A percentile compares a stretch with the other conserved stretches of the same genome.
Conservation (phyloP, 1,140 invertebrate species). For the Maniola jurtina region DNA sequence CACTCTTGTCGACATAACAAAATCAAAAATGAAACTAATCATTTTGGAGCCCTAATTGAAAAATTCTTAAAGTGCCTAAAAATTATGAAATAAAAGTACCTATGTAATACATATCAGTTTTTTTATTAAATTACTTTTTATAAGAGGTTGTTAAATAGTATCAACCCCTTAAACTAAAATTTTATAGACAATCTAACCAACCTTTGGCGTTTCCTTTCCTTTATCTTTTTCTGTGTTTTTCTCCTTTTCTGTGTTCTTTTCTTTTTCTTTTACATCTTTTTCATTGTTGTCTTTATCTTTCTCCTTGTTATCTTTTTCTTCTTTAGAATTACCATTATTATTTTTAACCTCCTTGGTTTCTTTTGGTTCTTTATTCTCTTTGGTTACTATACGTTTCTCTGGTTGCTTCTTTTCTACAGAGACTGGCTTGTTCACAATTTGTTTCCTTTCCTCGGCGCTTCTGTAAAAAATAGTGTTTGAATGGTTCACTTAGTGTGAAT, state of each 20-base stretch:
- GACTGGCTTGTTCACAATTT: slow-evolving; percentile 36
- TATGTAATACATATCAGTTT: no score
- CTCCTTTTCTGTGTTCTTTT: slow-evolving; percentile 17
- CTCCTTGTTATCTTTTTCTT: slow-evolving; percentile 38
- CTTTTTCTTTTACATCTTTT: slow-evolving; percentile 32
- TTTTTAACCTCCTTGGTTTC: slow-evolving; percentile 46
- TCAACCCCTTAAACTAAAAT: slow-evolving; percentile 2
- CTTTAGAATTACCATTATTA: slow-evolving; percentile 40
- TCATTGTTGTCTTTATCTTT: neutral
- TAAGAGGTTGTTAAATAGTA: no score
- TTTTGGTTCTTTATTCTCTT: slow-evolving; percentile 69
- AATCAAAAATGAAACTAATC: no score
- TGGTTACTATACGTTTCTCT: slow-evolving; percentile 52
- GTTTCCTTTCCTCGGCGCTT: slow-evolving; percentile 49
- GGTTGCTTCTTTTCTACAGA: slow-evolving; percentile 48
- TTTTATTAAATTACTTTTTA: no score
- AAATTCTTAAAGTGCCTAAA: no score
- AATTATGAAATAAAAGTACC: no score
- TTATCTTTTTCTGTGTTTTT: slow-evolving; percentile 20
- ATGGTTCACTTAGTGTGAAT: no score
- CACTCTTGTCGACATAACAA: no score
- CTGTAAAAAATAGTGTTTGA: slow-evolving; percentile 29
- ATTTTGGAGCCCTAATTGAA: no score
- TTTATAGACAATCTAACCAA: slow-evolving; percentile 15
- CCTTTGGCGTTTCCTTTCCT: slow-evolving; percentile 44